Percentiles rank a stretch among this genome's conserved stretches.
phyloP scores from a whole-genome alignment of 2,888 invertebrate species.

The Merodon equestris region DNA sequence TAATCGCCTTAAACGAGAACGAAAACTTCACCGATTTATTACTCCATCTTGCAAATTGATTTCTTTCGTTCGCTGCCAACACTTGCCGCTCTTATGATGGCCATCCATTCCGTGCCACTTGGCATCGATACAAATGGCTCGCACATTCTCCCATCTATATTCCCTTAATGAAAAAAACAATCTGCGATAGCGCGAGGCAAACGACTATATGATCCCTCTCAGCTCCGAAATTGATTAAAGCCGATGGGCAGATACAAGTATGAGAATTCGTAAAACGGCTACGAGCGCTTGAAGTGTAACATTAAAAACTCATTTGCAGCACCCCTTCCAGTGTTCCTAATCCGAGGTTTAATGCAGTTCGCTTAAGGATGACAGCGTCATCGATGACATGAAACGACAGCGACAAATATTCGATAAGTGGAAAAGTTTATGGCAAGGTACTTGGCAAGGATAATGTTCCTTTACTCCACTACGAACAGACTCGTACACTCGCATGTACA shows the following conservation, averaged over 20 bases:
- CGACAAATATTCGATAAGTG: conserved; percentile 58
- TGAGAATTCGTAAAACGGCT: too few species aligned
- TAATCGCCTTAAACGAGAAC: conserved; percentile 25
- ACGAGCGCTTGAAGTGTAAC: conserved; percentile 27
- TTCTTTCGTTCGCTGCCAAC: conserved; percentile 8
- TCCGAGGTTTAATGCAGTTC: conserved; percentile 34
- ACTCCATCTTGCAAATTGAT: conserved; percentile 27
- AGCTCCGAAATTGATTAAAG: conserved; percentile 37
- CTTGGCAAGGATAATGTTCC: conserved; percentile 29
- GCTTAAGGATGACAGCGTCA: conserved; percentile 1
- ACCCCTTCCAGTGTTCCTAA: conserved; percentile 30
- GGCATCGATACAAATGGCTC: conserved; percentile 34
- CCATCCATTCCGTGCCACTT: conserved; percentile 30
- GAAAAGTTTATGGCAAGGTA: conserved; percentile 49
- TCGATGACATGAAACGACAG: conserved; percentile 24
- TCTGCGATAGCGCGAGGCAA: background rate
- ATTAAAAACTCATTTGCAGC: conserved; percentile 58
- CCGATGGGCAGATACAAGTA: conserved; percentile 22
- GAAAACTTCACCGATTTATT: conserved; percentile 44
- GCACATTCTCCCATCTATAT: conserved; percentile 1
- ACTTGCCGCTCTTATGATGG: conserved; percentile 47
- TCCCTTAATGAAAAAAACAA: conserved; percentile 8
- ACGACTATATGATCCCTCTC: background rate
- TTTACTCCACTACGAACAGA: too few species aligned
- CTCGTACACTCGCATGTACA: background rate